Evolutionary conservation across 2,797 vertebrate genomes (phyloP), one percentile per base, ranked within the genome.

Genomic region (Geotria australis): DNA sequence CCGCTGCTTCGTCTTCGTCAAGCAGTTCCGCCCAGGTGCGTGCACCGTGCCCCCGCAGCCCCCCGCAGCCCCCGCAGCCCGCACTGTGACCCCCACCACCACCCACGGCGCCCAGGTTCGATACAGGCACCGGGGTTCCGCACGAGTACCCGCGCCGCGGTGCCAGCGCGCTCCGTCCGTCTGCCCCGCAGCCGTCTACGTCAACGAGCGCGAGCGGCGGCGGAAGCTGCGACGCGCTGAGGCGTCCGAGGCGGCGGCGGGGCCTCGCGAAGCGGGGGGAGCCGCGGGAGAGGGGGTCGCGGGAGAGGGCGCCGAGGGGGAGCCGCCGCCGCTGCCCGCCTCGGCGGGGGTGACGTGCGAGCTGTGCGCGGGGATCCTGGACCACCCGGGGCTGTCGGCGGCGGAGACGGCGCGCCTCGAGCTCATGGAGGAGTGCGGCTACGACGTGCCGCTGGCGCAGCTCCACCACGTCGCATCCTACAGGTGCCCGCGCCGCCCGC

Each of bases 1-100:
- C 48, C 77, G 79, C 68, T 88, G 81, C 73, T 86, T 95, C 72
- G 72, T 95, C 71, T 66, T 93, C 61, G 83, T 95, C 70, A 93
- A 85, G 76, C 88, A 95, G 75, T 95, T 91, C 68, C 80, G 84
- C 68, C 88, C 85, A 76, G 85, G 88, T 93, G 77, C 57, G 59
- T 66, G 64, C 56, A 57, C 8, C 58, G 64, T 47, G 63, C 65
- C n/a, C n/a, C n/a, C n/a, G 24, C 2, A 24, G 24, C 24, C 38
- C 24, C 24, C 24, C n/a, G n/a, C n/a, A 38, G 24, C 24, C 38
- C 24, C 24, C 24, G 38, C 24, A 38, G 38, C 24, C 38, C 24
- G 38, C 24, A 38, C 24, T 38, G 24, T 38, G 24, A 38, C 24
- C 24, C 24, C 38, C 24, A 24, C 24, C 38, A 38, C 24, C 24